Evolutionary conservation across 2,113 vertebrate genomes (phyloP), one percentile per base, ranked within the genome.

Genomic region (Vulpes vulpes): DNA sequence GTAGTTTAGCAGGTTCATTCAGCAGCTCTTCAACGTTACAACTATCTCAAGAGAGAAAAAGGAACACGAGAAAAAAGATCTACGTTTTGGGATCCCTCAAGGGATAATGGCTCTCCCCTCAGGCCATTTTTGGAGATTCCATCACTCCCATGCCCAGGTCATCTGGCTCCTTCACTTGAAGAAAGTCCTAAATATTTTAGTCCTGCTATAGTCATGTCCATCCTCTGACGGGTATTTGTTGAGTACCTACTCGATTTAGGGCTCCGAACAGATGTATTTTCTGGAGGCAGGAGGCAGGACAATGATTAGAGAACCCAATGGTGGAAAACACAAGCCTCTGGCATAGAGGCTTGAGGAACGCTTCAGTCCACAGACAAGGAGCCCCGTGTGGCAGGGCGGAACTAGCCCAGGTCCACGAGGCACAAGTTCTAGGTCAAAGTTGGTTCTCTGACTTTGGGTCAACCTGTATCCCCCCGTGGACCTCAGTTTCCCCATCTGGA

Each of bases 381-480:
- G 10, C 59, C 65, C 20, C 5, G 0, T 1, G 35, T 8, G 2
- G 30, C 30, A 19, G 17, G 32, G 43, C 0, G 1, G 30, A 59
- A 22, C 57, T 5, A 38, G 49, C 23, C 9, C 57, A 76, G 65
- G 53, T 19, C 27, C 32, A 67, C 8, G 10, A 17, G n/a, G 43
- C 23, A 25, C 55, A 49, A 9, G 11, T 14, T 67, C 74, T 2
- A 7, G 43, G 11, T 69, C 43, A 30, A 27, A 15, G 12, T 19
- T 38, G 43, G 16, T 17, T 25, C 17, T 84, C 12, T 43, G 80
- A 76, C 35, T 53, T 83, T 38, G 30, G 19, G 6, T 17, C 25
- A 14, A 17, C 22, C 67, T 32, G 1, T 30, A 0, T 16, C 25
- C 35, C 23, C 8, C 20, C 2, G 32, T 43, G 73, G 17, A 83